A percentile compares a stretch with the other conserved stretches of the same genome.
phyloP scores from a whole-genome alignment of 1,140 invertebrate genomes.

The Sinella curviseta region DNA sequence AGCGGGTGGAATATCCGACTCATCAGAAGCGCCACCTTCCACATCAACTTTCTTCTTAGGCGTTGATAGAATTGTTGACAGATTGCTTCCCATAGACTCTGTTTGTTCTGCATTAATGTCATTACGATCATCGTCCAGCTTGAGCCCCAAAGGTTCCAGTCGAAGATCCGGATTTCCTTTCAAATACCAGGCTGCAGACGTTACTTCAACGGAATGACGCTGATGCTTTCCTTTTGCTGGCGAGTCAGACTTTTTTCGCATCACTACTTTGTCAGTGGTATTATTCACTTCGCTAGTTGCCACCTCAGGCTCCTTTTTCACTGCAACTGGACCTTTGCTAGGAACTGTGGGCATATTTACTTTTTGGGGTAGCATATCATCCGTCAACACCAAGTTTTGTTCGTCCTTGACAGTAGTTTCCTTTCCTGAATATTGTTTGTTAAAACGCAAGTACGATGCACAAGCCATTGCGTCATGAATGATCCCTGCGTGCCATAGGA shows the following conservation, averaged over 20 bases:
- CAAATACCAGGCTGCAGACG: slow-evolving; percentile 67
- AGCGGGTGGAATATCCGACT: slow-evolving; percentile 32
- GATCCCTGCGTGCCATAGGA: slow-evolving; percentile 95
- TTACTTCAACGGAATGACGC: slow-evolving; percentile 83
- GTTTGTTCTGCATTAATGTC: neutral
- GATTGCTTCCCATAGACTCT: neutral
- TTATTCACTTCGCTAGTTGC: slow-evolving; percentile 44
- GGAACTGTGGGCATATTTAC: slow-evolving; percentile 24
- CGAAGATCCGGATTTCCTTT: slow-evolving; percentile 42
- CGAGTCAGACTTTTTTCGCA: slow-evolving; percentile 40
- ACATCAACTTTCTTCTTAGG: neutral
- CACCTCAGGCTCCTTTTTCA: no score
- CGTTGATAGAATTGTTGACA: neutral
- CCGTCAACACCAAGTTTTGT: slow-evolving; percentile 60
- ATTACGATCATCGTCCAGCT: slow-evolving; percentile 22
- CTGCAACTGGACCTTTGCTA: slow-evolving; percentile 43
- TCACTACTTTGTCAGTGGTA: slow-evolving; percentile 47
- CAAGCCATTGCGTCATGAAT: slow-evolving; percentile 97
- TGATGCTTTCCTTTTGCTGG: slow-evolving; percentile 58
- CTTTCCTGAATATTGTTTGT: slow-evolving; percentile 64
- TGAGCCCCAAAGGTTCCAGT: slow-evolving; percentile 32
- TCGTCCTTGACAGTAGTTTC: slow-evolving; percentile 56
- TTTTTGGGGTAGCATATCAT: no score
- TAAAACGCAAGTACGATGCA: slow-evolving; percentile 93
- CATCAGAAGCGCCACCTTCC: neutral